Conservation (phyloP, 2,797 vertebrate genomes). For the Echeneis naucrates region DNA sequence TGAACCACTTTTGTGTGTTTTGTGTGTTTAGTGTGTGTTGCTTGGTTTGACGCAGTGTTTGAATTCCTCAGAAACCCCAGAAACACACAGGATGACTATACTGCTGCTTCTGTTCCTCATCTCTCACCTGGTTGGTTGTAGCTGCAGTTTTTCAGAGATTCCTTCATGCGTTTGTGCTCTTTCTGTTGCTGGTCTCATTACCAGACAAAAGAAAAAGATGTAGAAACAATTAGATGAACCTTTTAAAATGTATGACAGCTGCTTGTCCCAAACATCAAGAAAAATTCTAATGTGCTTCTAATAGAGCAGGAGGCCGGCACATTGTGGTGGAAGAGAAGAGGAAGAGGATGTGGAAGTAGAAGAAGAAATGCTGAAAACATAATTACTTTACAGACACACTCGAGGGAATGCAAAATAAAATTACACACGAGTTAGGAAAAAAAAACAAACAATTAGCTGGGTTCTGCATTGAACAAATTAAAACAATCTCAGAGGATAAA, state of each 20-base stretch:
- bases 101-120: no score
- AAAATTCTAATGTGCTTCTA: conserved; percentile 17
- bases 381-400: conserved; percentile 19
- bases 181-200: no score
- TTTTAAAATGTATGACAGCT: no score
- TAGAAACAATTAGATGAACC: neutral
- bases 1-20: no score
- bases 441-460: conserved; percentile 19
- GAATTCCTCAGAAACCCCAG: no score
- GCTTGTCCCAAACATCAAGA: no score
- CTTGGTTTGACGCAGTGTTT: no score
- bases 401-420: conserved; percentile 3
- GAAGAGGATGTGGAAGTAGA: conserved; percentile 9
- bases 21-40: no score
- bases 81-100: no score
- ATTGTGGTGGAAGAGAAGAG: conserved; percentile 15
- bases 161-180: no score
- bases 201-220: neutral
- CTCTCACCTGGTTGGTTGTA: no score
- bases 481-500: neutral
- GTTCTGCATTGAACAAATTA: neutral
- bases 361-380: conserved; percentile 25
- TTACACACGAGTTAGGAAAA: conserved; percentile 10
- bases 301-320: conserved; percentile 9
- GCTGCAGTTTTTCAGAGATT: no score